phyloP scores from a whole-genome alignment of 2,797 vertebrate species.

The Chaenodraco wilsoni region DNA sequence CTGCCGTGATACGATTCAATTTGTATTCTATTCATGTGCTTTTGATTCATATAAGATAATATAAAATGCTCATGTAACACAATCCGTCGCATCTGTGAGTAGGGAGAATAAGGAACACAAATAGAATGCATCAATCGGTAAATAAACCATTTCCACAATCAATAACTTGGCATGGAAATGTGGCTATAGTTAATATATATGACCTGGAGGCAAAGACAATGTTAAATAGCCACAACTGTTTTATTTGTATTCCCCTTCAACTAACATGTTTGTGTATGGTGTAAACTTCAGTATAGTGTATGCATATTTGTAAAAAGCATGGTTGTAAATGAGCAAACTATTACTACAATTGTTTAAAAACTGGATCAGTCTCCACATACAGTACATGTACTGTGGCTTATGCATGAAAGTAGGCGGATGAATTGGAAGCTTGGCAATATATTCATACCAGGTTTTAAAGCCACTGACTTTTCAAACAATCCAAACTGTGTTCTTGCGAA shows the following conservation, averaged over 20 bases:
- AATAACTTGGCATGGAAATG: conserved; percentile 1
- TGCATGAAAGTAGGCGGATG: conserved; percentile 3
- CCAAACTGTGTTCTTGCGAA: conserved; percentile 44
- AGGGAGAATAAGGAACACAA: too few species aligned
- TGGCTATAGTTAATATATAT: background rate
- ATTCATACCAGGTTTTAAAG: conserved; percentile 30
- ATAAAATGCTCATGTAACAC: too few species aligned
- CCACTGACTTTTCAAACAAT: conserved; percentile 41
- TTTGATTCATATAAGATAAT: too few species aligned
- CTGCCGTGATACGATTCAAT: too few species aligned
- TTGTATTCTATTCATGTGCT: too few species aligned
- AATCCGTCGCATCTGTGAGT: too few species aligned
- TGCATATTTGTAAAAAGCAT: conserved; percentile 3
- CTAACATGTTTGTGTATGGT: too few species aligned
- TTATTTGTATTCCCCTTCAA: too few species aligned
- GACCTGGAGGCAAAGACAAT: too few species aligned
- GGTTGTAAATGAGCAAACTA: background rate
- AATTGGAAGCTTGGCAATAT: conserved; percentile 8
- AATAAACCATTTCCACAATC: background rate
- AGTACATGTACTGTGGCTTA: too few species aligned
- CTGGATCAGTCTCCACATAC: background rate
- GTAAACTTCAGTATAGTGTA: background rate
- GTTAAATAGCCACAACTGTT: too few species aligned
- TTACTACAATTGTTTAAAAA: background rate
- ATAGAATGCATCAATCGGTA: background rate